Percentiles rank a stretch among this genome's conserved stretches.
These are phyloP conservation scores for Theristicus caerulescens DNA, from an alignment of 2,113 vertebrate genomes.

Conservation along the genomic window DNA sequence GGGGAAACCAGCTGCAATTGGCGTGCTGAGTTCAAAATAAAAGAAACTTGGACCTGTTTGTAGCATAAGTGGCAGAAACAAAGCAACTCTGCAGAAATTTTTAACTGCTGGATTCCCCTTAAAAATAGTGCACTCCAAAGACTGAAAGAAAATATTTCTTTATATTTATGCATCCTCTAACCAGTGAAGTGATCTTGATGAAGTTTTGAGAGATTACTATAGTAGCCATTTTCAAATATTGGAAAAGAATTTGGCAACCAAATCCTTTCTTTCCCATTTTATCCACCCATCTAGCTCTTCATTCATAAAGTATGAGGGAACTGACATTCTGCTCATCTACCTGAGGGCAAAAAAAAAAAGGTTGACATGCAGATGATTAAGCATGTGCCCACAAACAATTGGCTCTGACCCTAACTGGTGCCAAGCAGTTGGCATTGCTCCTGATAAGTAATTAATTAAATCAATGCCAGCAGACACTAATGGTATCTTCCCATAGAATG, in stretches of 20 bases:
- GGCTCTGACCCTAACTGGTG: conserved; percentile 8
- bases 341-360: not conserved
- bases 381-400: not conserved
- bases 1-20: not conserved
- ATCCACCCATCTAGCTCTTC: not conserved
- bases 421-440: conserved; percentile 10
- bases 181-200: not conserved
- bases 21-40: not conserved
- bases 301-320: not conserved
- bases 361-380: not conserved
- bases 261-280: not conserved
- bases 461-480: not conserved
- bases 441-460: conserved; percentile 57
- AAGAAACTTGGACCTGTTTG: not conserved
- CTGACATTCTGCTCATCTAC: not conserved
- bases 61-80: not conserved
- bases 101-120: not conserved
- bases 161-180: not conserved
- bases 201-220: not conserved
- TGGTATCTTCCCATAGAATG: conserved; percentile 1
- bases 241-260: not conserved
- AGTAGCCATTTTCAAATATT: not conserved
- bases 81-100: not conserved
- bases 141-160: not conserved
- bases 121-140: not conserved